Conservation (phyloP, 1,140 invertebrate species). For the Zophobas atratus region DNA sequence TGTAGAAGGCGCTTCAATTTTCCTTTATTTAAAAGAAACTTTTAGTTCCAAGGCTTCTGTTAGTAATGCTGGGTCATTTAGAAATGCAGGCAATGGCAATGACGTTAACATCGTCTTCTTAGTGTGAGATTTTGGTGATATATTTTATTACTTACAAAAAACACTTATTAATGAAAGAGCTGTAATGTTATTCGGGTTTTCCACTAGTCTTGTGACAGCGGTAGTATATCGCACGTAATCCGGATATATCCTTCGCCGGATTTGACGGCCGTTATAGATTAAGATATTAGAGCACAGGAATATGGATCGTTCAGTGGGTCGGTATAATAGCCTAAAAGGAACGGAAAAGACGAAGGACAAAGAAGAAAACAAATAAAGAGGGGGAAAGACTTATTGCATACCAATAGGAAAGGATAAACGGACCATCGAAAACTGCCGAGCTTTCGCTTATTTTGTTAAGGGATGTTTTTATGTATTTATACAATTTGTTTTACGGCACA, state of each 20-base stretch:
- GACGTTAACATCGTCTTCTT: no score
- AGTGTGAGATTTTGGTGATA: background rate
- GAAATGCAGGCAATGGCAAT: no score
- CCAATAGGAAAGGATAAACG: conserved; percentile 32
- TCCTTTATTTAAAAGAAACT: no score
- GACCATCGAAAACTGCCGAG: conserved; percentile 21
- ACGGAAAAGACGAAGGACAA: conserved; percentile 26
- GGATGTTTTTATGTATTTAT: conserved; percentile 40
- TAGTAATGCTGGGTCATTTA: background rate
- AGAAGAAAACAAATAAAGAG: conserved; percentile 27
- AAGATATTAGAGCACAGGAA: conserved; percentile 45
- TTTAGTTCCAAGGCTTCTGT: no score
- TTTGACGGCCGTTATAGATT: conserved; percentile 45
- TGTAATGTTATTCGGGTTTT: conserved; percentile 26
- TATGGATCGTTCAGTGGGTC: conserved; percentile 39
- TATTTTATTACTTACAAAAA: conserved; percentile 6
- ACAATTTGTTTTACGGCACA: conserved; percentile 34
- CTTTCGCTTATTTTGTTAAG: conserved; percentile 23
- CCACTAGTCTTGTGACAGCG: conserved; percentile 24
- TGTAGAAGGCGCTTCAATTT: no score
- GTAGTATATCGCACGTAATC: conserved; percentile 38
- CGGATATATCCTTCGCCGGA: conserved; percentile 34
- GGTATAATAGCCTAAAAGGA: conserved; percentile 24
- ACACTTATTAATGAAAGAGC: conserved; percentile 22
- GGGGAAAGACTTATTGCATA: conserved; percentile 37